phyloP scores from a whole-genome alignment of 2,797 vertebrate species.

The Gymnoscopelus microlampas region DNA sequence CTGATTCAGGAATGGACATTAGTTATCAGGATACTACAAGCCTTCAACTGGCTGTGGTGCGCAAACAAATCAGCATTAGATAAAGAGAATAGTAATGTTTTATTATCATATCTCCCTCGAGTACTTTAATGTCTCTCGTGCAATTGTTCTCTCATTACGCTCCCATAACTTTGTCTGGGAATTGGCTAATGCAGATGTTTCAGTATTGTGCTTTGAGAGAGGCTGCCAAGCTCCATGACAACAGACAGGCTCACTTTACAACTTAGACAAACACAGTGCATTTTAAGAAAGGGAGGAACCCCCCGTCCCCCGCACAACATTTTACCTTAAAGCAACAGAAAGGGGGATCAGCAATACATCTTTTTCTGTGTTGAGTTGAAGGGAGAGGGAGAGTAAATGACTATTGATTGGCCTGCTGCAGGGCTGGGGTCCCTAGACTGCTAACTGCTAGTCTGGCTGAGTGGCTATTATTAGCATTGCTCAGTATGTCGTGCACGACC shows the following conservation, averaged over 20 bases:
- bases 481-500: slow-evolving; percentile 67
- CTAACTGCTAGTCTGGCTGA: slow-evolving; percentile 80
- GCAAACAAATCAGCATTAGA: slow-evolving; percentile 50
- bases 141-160: slow-evolving; percentile 36
- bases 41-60: slow-evolving; percentile 19
- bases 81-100: slow-evolving; percentile 46
- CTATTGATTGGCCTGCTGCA: slow-evolving; percentile 79
- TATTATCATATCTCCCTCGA: slow-evolving; percentile 45
- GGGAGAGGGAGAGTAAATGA: slow-evolving; percentile 79
- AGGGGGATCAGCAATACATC: slow-evolving; percentile 62
- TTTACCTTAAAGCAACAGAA: slow-evolving; percentile 50
- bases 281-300: slow-evolving; percentile 21
- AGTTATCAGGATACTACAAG: slow-evolving; percentile 46
- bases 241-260: slow-evolving; percentile 21
- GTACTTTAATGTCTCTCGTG: slow-evolving; percentile 30
- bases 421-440: slow-evolving; percentile 68
- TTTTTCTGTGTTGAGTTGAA: slow-evolving; percentile 71
- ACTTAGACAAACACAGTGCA: slow-evolving; percentile 38
- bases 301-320: slow-evolving; percentile 17
- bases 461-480: slow-evolving; percentile 82
- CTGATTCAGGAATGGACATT: slow-evolving; percentile 38
- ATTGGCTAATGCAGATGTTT: slow-evolving; percentile 45
- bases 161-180: slow-evolving; percentile 41
- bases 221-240: slow-evolving; percentile 3
- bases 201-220: slow-evolving; percentile 29